Base-by-base conservation (phyloP, 30 jellyfish, hydroid and myxozoan genomes). In the Hydra vulgaris region DNA sequence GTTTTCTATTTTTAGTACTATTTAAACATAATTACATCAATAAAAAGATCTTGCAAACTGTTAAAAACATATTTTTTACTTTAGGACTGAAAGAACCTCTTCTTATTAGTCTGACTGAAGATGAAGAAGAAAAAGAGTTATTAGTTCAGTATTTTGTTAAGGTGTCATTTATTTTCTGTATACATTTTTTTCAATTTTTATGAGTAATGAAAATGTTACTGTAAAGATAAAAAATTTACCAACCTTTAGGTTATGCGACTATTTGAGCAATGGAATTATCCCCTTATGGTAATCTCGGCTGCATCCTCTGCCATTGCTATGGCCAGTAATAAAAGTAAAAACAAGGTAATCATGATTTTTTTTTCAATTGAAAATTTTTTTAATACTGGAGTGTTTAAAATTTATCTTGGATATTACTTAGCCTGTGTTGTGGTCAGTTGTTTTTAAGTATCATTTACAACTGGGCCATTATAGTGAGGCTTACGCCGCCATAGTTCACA, bases 351-450 rank as follows among this genome's bases (percentile, higher is more conserved):
- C n/a, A n/a, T n/a, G n/a, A n/a, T n/a, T n/a, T n/a, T 22, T 66
- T 5, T 79, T 66, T 66, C 19, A 54, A 54, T 22, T 79, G 24
- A 0, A 0, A 5, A 20, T 66, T 66, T 0, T 54, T 21, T 79
- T 79, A 18, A n/a, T n/a, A n/a, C n/a, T n/a, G n/a, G n/a, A n/a
- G n/a, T 0, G 21, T 26, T 76, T 76, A 25, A 56, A 56, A n/a
- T 16, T n/a, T 16, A 20, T 54, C 26, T 5, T n/a, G n/a, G n/a
- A n/a, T n/a, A n/a, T n/a, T n/a, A n/a, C n/a, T 53, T 72, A 90
- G 97, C 95, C 97, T 23, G 83, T 90, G 95, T 74, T 90, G 0
- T 90, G 95, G 97, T 90, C 97, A 27, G 92, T 86, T 69, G 81
- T 86, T 8, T 90, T 90, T 86, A 90, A 90, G 76, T 79, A 84